phyloP scores from a whole-genome alignment of 2,888 invertebrate genomes.

The Schrankia costaestrigalis region DNA sequence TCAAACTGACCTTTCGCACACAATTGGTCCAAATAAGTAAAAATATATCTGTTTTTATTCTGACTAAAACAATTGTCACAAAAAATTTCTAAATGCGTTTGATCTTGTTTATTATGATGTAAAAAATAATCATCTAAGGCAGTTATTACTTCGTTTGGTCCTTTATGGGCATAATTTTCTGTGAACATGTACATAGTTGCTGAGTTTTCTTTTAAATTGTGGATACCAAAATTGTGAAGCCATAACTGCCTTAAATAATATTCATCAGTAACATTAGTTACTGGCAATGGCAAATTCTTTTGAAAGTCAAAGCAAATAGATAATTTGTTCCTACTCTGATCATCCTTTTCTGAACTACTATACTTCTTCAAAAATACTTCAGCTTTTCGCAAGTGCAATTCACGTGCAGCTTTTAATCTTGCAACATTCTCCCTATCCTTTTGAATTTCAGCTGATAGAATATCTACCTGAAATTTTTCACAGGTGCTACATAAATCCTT shows the following conservation, averaged over 20 bases:
- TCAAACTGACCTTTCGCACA: slow-evolving; percentile 16
- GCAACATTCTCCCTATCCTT: not conserved
- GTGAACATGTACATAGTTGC: slow-evolving; percentile 7
- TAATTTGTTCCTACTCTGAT: slow-evolving; percentile 2
- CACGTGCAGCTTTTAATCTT: not conserved
- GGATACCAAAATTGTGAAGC: slow-evolving; percentile 8
- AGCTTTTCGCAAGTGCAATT: slow-evolving; percentile 3
- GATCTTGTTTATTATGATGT: not conserved
- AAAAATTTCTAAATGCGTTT: slow-evolving; percentile 4
- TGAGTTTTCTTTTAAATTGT: slow-evolving; percentile 3
- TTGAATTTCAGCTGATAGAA: not conserved
- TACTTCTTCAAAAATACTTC: no score
- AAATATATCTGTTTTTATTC: slow-evolving; percentile 19
- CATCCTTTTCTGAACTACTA: no score
- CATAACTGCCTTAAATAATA: slow-evolving; percentile 7
- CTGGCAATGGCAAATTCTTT: slow-evolving; percentile 5
- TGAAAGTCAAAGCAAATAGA: slow-evolving; percentile 7
- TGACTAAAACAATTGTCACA: slow-evolving; percentile 7
- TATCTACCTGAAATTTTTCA: not conserved
- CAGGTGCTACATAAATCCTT: slow-evolving; percentile 4
- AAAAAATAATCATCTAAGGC: slow-evolving; percentile 4
- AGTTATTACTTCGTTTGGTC: slow-evolving; percentile 6
- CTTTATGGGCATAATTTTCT: slow-evolving; percentile 6
- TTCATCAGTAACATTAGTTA: slow-evolving; percentile 4
- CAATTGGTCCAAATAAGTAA: slow-evolving; percentile 17